Evolutionary conservation across 92 coral and sea anemone species (phyloP).

Genomic region (Phenganax stokvisi): DNA sequence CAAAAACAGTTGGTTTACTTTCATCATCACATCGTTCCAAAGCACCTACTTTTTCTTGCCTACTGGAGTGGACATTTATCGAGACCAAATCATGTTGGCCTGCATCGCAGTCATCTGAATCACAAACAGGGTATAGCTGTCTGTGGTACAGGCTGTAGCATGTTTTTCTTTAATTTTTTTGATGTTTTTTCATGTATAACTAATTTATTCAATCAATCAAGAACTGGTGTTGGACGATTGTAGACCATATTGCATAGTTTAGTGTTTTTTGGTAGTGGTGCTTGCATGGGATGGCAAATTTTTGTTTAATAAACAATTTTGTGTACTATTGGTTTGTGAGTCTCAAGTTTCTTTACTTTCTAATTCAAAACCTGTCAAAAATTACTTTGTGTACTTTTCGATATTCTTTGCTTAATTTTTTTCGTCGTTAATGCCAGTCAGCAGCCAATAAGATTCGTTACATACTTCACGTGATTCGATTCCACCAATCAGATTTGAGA

Average conservation of each 20-base stretch:
- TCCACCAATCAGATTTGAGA: no score
- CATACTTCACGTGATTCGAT: no score
- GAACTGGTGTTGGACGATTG: conserved; percentile 16
- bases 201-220: conserved; percentile 37
- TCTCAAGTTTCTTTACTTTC: not conserved
- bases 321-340: conserved; percentile 6
- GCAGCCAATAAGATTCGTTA: no score
- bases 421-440: no score
- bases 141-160: conserved; percentile 1
- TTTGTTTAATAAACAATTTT: conserved; percentile 32
- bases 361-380: not conserved
- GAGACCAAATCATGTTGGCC: not conserved
- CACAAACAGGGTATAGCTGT: not conserved
- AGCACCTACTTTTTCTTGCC: not conserved
- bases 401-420: no score
- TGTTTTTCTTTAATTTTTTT: conserved; percentile 17
- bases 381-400: no score
- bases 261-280: not conserved
- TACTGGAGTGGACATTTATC: not conserved
- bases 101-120: not conserved
- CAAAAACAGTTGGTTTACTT: conserved; percentile 11
- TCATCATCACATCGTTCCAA: not conserved
- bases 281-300: not conserved
- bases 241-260: not conserved
- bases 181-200: conserved; percentile 25